A percentile compares a stretch with the other conserved stretches of the same genome.
Conservation (phyloP, 2,797 vertebrate species). For the Chromis chromis region DNA sequence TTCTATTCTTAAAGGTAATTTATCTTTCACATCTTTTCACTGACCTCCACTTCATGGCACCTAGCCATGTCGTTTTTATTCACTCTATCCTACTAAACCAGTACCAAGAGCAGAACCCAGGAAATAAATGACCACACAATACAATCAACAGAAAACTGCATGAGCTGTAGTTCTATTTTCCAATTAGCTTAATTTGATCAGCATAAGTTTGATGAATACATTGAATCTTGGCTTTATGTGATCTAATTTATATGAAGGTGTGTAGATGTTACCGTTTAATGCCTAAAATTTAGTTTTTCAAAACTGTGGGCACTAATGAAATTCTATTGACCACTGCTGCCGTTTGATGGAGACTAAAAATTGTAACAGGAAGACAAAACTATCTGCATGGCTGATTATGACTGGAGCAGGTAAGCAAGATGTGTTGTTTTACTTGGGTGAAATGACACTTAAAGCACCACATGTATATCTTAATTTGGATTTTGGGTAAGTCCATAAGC, state of each 20-base stretch:
- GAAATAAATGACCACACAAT: no score
- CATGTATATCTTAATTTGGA: not conserved
- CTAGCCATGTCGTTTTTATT: no score
- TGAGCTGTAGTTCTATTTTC: no score
- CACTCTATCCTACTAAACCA: no score
- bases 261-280: not conserved
- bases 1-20: no score
- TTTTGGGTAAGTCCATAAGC: not conserved
- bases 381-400: no score
- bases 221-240: not conserved
- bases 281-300: no score
- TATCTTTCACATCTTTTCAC: not conserved
- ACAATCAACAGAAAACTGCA: no score
- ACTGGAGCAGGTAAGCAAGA: not conserved
- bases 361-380: not conserved
- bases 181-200: not conserved
- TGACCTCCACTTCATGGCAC: not conserved
- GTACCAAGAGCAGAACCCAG: no score
- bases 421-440: not conserved
- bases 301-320: no score
- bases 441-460: not conserved
- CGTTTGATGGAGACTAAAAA: not conserved
- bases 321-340: no score
- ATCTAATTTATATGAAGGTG: not conserved
- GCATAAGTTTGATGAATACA: not conserved